A percentile compares a stretch with the other conserved stretches of the same genome.
Conservation (phyloP, 2,888 invertebrate species). For the Gortyna flavago region DNA sequence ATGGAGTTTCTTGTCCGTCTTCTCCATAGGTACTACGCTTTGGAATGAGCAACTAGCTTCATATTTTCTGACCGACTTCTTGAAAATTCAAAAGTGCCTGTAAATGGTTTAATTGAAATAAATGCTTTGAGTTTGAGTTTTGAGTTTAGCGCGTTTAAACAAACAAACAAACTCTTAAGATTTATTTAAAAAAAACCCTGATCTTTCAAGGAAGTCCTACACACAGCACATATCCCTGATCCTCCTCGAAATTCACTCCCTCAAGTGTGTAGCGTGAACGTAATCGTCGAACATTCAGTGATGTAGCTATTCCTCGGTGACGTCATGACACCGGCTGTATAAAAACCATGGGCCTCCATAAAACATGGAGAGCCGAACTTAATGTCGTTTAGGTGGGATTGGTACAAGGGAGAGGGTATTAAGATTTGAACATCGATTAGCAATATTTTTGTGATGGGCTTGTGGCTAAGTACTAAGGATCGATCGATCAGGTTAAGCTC, state of each 20-base stretch:
- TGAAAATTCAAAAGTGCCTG: no score
- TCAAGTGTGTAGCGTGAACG: constrained; percentile 13
- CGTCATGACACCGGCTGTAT: constrained; percentile 38
- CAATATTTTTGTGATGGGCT: background rate
- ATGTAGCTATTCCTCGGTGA: constrained; percentile 30
- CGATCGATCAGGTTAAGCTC: no score
- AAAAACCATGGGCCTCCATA: constrained; percentile 53
- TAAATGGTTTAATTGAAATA: no score
- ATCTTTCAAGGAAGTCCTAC: background rate
- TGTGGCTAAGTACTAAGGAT: no score
- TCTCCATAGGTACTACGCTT: no score
- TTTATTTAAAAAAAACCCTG: background rate
- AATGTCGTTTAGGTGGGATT: constrained; percentile 45
- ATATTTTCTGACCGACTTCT: no score
- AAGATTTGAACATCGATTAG: background rate
- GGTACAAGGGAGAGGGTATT: constrained; percentile 24
- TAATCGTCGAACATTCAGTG: constrained; percentile 20
- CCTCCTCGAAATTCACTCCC: background rate
- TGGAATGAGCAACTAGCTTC: no score
- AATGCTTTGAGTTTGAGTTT: no score
- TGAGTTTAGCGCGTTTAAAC: no score
- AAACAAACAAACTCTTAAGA: no score
- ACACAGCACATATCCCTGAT: background rate
- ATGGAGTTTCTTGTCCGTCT: no score
- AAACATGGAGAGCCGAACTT: constrained; percentile 50